A percentile compares a stretch with the other conserved stretches of the same genome.
Conservation (phyloP, 2,113 vertebrate species). For the Motacilla tschutschensis region DNA sequence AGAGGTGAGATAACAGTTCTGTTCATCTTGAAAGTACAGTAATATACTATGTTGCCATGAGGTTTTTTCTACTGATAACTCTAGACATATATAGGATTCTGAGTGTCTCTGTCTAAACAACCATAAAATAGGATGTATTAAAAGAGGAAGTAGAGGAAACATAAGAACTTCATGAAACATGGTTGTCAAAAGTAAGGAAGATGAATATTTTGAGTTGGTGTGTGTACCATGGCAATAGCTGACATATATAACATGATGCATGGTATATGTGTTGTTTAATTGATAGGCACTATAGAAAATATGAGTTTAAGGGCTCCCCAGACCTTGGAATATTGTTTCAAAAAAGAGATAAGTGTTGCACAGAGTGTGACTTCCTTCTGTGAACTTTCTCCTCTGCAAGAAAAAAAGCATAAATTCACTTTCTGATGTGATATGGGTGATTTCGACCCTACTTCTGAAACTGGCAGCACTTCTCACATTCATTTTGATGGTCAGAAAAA, state of each 20-base stretch:
- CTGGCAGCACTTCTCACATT: neutral
- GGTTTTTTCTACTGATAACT: neutral
- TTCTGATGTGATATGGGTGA: neutral
- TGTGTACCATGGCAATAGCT: neutral
- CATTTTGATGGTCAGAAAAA: neutral
- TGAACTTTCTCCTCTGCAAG: neutral
- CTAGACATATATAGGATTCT: neutral
- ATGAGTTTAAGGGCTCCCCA: neutral
- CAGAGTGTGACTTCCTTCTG: neutral
- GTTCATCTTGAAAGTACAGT: neutral
- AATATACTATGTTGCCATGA: neutral
- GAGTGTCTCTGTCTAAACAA: neutral
- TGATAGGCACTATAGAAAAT: neutral
- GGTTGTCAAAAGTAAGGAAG: neutral
- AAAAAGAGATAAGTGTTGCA: neutral
- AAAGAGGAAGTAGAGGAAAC: neutral
- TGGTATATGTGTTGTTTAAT: neutral
- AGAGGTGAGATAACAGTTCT: constrained; percentile 27
- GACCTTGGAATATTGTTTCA: neutral
- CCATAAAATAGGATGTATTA: neutral
- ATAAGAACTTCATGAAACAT: neutral
- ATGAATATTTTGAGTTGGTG: neutral
- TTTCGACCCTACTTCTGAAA: neutral
- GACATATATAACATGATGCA: neutral
- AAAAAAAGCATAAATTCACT: neutral